Conservation (phyloP, 2,113 vertebrate species). For the Lonchura striata region DNA sequence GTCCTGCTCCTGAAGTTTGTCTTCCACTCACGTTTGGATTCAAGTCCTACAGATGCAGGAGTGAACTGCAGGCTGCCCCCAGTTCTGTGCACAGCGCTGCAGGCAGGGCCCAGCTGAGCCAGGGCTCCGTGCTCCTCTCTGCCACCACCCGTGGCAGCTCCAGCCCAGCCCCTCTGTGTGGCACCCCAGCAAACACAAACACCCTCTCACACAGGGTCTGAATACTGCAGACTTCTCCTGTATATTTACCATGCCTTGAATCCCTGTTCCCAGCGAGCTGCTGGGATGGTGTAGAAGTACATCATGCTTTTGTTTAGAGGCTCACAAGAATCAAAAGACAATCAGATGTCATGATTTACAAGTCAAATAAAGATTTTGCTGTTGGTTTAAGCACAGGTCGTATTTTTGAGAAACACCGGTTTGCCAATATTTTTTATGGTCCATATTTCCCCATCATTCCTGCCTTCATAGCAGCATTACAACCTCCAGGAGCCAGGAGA, state of each 20-base stretch:
- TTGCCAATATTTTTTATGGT: slow-evolving; percentile 40
- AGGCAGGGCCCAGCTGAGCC: neutral
- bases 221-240: accelerated
- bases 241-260: neutral
- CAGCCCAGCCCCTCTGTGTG: neutral
- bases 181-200: neutral
- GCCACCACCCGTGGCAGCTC: neutral
- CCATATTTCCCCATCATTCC: neutral
- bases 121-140: neutral
- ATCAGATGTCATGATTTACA: slow-evolving; percentile 26
- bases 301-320: slow-evolving; percentile 3
- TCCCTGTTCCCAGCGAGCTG: accelerated
- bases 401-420: slow-evolving; percentile 17
- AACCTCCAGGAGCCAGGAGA: neutral
- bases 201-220: neutral
- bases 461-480: slow-evolving; percentile 3
- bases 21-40: too few relatives aligned
- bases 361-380: slow-evolving; percentile 52
- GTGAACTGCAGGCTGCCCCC: neutral
- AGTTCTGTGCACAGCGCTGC: neutral
- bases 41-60: neutral
- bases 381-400: slow-evolving; percentile 26
- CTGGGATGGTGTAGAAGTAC: neutral
- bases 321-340: neutral
- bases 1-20: neutral